Evolutionary conservation across 2,888 invertebrate species (phyloP).

Genomic region (Smittia aterrima): DNA sequence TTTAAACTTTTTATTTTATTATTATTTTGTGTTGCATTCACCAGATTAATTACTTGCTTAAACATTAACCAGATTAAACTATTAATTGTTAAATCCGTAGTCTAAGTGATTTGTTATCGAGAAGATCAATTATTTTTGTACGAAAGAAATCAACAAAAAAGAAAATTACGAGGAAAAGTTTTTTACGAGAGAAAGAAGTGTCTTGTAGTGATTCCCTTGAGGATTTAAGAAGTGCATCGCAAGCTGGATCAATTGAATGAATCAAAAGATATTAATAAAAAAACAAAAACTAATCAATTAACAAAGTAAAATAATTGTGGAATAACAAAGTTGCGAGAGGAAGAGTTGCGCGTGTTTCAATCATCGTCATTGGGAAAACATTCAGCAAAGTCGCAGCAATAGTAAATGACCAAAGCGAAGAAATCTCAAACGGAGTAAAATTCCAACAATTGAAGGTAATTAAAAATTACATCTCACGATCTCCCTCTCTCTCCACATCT

Average conservation of each 20-base stretch:
- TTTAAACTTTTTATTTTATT: slow-evolving; percentile 25
- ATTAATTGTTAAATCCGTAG: slow-evolving; percentile 30
- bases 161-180: neutral
- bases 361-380: neutral
- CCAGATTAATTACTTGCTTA: slow-evolving; percentile 28
- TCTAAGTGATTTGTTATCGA: slow-evolving; percentile 29
- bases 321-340: neutral
- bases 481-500: slow-evolving; percentile 6
- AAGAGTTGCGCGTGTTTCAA: neutral
- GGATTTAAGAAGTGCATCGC: neutral
- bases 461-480: slow-evolving; percentile 41
- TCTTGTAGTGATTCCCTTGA: slow-evolving; percentile 10
- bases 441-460: slow-evolving; percentile 39
- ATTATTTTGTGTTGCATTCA: slow-evolving; percentile 38
- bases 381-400: neutral
- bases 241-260: neutral
- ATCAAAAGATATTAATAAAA: neutral
- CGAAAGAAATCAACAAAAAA: neutral
- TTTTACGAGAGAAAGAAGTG: slow-evolving; percentile 12
- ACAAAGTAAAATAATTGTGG: neutral
- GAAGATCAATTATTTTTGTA: slow-evolving; percentile 35
- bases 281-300: slow-evolving; percentile 19
- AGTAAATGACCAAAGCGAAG: slow-evolving; percentile 33
- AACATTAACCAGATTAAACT: slow-evolving; percentile 8
- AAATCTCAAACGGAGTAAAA: slow-evolving; percentile 30